A percentile compares a stretch with the other conserved stretches of the same genome.
Evolutionary conservation across 2,797 vertebrate genomes (phyloP).

Genomic region (Petrocephalus sullivani): DNA sequence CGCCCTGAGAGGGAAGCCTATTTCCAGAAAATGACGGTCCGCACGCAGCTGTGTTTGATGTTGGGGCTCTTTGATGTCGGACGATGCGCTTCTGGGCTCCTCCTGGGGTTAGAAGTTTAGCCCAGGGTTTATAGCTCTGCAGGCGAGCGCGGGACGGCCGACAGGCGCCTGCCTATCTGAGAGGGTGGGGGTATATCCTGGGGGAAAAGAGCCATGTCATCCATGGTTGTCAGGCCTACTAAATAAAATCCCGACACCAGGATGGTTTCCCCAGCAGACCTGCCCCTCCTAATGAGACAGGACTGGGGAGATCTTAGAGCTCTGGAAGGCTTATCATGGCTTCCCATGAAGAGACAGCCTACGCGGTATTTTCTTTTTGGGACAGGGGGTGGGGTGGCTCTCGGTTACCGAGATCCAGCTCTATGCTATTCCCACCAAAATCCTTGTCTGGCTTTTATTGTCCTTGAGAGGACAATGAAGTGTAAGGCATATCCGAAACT

Average conservation of each 20-base stretch:
- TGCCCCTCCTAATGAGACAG: neutral
- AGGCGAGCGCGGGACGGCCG: slow-evolving; percentile 54
- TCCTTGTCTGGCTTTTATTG: neutral
- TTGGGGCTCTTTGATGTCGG: slow-evolving; percentile 56
- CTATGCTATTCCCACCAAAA: neutral
- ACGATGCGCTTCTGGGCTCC: slow-evolving; percentile 56
- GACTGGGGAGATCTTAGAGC: neutral
- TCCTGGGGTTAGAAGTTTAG: slow-evolving; percentile 61
- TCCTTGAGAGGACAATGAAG: neutral
- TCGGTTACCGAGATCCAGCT: neutral
- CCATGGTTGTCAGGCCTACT: slow-evolving; percentile 17
- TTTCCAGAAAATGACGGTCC: slow-evolving; percentile 47
- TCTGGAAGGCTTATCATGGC: slow-evolving; percentile 9
- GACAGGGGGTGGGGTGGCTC: neutral
- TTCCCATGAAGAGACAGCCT: slow-evolving; percentile 1
- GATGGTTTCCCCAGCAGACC: neutral
- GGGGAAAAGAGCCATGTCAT: slow-evolving; percentile 10
- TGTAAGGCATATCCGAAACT: neutral
- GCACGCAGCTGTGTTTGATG: slow-evolving; percentile 54
- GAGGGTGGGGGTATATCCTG: neutral
- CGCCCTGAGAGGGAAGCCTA: neutral
- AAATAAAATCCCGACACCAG: slow-evolving; percentile 8
- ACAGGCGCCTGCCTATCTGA: slow-evolving; percentile 39
- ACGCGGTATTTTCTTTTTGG: neutral
- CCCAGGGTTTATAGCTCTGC: slow-evolving; percentile 46